Evolutionary conservation across 2,888 invertebrate genomes (phyloP).

Genomic region (Platycnemis pennipes): DNA sequence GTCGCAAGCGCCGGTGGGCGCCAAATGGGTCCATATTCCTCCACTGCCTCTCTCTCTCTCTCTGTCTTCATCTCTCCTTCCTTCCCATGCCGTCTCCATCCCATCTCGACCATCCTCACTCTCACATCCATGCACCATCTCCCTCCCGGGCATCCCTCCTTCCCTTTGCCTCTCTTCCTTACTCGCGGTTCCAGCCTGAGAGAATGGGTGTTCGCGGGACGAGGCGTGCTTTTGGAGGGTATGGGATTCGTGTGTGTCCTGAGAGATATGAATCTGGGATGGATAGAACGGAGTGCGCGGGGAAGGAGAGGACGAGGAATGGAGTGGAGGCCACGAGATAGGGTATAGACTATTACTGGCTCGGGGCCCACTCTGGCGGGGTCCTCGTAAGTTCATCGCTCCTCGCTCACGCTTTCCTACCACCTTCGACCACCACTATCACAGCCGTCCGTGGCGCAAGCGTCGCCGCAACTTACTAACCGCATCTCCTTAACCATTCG

Average conservation of each 20-base stretch:
- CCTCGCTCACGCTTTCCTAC: background rate
- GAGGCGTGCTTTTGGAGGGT: background rate
- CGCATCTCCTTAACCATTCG: constrained; percentile 33
- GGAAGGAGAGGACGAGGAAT: background rate
- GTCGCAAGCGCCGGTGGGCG: constrained; percentile 50
- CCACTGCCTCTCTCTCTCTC: background rate
- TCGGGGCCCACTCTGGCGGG: constrained; percentile 40
- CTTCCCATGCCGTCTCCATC: background rate
- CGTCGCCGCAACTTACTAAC: background rate
- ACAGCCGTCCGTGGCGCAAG: background rate
- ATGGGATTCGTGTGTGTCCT: background rate
- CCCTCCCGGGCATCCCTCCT: background rate
- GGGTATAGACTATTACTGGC: constrained; percentile 34
- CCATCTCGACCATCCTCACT: background rate
- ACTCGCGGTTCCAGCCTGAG: background rate
- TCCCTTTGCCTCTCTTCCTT: too few species aligned
- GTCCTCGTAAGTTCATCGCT: constrained; percentile 41
- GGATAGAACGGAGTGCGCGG: background rate
- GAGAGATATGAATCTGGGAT: constrained; percentile 33
- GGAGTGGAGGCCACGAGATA: background rate
- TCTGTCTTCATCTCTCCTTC: background rate
- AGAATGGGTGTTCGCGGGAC: background rate
- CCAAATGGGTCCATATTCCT: constrained; percentile 47
- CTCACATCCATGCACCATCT: background rate
- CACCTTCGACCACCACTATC: background rate